Base-by-base conservation (phyloP, 1,140 invertebrate species). In the Sitophilus oryzae region DNA sequence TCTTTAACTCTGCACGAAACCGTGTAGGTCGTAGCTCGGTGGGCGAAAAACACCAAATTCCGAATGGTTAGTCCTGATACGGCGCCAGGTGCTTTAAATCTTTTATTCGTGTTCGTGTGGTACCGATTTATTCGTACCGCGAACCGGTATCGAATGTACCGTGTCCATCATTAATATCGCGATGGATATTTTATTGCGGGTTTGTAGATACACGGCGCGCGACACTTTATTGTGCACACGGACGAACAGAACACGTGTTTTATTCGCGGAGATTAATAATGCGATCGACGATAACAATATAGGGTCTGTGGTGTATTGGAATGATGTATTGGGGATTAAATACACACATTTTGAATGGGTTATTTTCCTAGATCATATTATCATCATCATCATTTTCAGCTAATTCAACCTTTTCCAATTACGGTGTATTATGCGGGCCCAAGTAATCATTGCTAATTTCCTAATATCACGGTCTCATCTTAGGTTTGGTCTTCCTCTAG, bases 31-130 rank as follows among this genome's bases (percentile, higher is more conserved):
- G 43, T 35, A 46, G 23, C 23, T 23, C 44, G 18, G 23, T 46
- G 44, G 25, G 44, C 23, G 44, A 46, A 15, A 30, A 30, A 30
- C 25, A 30, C 25, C 25, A 30, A 30, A 23, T 34, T 23, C 23
- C 23, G 25, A 46, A 46, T 46, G 44, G 44, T 46, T 35, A 46
- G 15, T 46, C 30, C 23, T 23, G 25, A 46, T 46, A 46, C 25
- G 44, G 25, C 44, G 44, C 30, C 44, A n/a, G 15, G 19, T 23
- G 30, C 22, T 16, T 30, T 46, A 46, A 46, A 46, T 46, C 23
- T 46, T 18, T 46, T 46, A 35, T 25, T 23, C 9, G 14, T 9
- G 21, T 46, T 46, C 30, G 23, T 46, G 44, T 25, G 22, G 23
- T 46, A 25, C 16, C 22, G 25, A 46, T 46, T 46, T 46, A 46